Percentiles rank a stretch among this genome's conserved stretches.
These are phyloP conservation scores for Xenopus petersii DNA, from an alignment of 2,797 vertebrate species.

Conservation along the genomic window DNA sequence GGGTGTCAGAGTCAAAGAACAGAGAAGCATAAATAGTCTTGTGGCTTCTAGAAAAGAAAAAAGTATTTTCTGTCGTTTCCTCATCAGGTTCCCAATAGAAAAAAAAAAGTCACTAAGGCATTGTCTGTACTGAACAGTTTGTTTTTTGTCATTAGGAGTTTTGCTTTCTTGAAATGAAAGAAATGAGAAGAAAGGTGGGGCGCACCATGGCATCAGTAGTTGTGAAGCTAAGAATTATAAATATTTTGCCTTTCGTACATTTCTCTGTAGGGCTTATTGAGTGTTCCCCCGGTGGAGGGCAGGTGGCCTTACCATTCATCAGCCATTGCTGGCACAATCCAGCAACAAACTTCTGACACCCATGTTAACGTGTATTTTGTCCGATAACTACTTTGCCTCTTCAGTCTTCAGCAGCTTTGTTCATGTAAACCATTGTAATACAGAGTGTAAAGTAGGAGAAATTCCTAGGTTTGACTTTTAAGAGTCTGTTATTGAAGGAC, in stretches of 20 bases:
- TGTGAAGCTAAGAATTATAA: conserved; percentile 63
- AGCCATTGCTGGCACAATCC: conserved; percentile 54
- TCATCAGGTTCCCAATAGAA: conserved; percentile 56
- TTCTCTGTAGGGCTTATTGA: conserved; percentile 71
- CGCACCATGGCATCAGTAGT: conserved; percentile 41
- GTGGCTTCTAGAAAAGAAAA: conserved; percentile 61
- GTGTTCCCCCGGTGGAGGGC: conserved; percentile 61
- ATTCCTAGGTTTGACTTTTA: conserved; percentile 73
- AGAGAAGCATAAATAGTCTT: conserved; percentile 60
- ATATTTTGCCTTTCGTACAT: conserved; percentile 64
- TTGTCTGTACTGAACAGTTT: conserved; percentile 46
- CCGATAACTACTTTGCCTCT: conserved; percentile 74
- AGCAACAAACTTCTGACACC: conserved; percentile 63
- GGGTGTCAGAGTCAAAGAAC: conserved; percentile 66
- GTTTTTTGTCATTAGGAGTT: conserved; percentile 20
- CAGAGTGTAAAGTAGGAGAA: conserved; percentile 83
- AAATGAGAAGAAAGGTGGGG: conserved; percentile 34
- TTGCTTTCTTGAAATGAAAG: conserved; percentile 36
- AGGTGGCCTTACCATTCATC: conserved; percentile 29
- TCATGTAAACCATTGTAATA: conserved; percentile 94
- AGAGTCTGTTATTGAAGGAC: conserved; percentile 80
- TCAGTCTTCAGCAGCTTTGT: conserved; percentile 89
- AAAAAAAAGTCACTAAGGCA: conserved; percentile 46
- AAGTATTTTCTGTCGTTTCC: conserved; percentile 57
- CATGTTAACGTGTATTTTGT: conserved; percentile 62